Evolutionary conservation across 2,113 vertebrate species (phyloP).

Genomic region (Pongo pygmaeus): DNA sequence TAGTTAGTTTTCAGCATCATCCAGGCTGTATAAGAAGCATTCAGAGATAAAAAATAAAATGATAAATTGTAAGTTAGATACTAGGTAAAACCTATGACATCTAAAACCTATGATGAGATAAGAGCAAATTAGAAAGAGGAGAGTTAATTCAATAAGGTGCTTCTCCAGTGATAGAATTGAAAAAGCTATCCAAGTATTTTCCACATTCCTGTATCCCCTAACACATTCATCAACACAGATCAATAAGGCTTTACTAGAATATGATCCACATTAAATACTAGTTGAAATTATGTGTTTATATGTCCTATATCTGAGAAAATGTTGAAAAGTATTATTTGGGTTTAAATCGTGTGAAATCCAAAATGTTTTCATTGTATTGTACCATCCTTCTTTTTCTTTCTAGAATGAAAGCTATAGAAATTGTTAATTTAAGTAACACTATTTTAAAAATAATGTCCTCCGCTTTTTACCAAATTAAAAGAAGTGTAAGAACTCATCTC

Average conservation of each 20-base stretch:
- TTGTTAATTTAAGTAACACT: not conserved
- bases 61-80: not conserved
- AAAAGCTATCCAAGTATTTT: not conserved
- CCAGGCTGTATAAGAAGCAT: not conserved
- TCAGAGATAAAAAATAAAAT: not conserved
- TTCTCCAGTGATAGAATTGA: not conserved
- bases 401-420: not conserved
- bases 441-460: not conserved
- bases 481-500: not conserved
- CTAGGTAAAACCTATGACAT: not conserved
- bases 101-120: not conserved
- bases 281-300: not conserved
- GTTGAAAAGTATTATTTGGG: not conserved
- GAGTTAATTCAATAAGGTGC: not conserved
- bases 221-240: not conserved
- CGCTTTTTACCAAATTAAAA: not conserved
- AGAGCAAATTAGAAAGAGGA: not conserved
- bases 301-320: not conserved
- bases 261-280: not conserved
- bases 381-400: not conserved
- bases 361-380: not conserved
- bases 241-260: not conserved
- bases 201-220: not conserved
- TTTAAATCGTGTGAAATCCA: not conserved
- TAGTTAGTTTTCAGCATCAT: not conserved